phyloP scores from a whole-genome alignment of 2,797 vertebrate species.

The Odontamblyopus rebecca region DNA sequence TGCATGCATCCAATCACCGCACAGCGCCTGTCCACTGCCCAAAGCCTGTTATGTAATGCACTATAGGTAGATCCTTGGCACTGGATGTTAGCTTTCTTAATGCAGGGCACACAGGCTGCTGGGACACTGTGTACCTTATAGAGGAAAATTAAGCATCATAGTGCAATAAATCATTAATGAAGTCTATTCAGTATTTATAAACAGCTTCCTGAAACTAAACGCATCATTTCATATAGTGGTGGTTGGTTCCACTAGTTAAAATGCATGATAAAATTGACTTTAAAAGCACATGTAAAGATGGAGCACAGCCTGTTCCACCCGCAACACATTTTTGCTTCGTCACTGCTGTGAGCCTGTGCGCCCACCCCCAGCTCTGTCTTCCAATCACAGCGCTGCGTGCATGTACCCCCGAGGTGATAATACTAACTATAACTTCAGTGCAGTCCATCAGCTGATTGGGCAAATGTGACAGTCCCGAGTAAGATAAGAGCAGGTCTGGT shows the following conservation, averaged over 20 bases:
- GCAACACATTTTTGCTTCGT: conserved; percentile 71
- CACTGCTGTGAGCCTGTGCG: conserved; percentile 63
- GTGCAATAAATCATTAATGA: background rate
- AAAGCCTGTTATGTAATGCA: conserved; percentile 30
- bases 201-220: background rate
- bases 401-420: conserved; percentile 19
- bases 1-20: conserved; percentile 9
- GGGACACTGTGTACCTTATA: conserved; percentile 48
- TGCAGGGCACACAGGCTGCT: conserved; percentile 14
- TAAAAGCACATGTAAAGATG: conserved; percentile 45
- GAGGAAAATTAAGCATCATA: conserved; percentile 12
- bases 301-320: conserved; percentile 67
- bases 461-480: conserved; percentile 2
- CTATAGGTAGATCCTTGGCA: conserved; percentile 42
- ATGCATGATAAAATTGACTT: conserved; percentile 19
- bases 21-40: conserved; percentile 22
- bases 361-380: conserved; percentile 52
- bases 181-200: conserved; percentile 5
- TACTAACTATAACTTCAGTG: conserved; percentile 15
- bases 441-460: conserved; percentile 11
- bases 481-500: conserved; percentile 8
- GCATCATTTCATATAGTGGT: background rate
- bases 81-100: conserved; percentile 36
- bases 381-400: conserved; percentile 42
- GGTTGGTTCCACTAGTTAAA: conserved; percentile 6